Base-by-base conservation (phyloP, 64 coral and sea anemone genomes). In the Porites australiensis region DNA sequence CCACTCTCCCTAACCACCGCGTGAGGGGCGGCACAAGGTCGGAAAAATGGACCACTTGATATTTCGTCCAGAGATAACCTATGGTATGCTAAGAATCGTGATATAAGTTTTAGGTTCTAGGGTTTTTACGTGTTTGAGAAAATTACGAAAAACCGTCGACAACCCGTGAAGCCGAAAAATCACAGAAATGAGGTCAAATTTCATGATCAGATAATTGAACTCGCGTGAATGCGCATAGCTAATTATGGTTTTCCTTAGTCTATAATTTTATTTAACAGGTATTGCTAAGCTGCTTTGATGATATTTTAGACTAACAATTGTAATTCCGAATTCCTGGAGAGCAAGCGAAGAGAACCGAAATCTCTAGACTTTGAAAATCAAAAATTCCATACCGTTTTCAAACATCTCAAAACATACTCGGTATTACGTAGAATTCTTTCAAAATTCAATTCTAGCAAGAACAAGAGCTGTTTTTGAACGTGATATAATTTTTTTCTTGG, bases 401-500 rank as follows among this genome's bases (percentile, higher is more conserved):
- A 77, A 77, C 75, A 77, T 77, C 75, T 58, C 75, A 77, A 77
- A 58, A 77, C 75, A 77, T 77, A 77, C 51, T 77, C 19, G 75
- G 75, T 77, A 77, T 77, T 77, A 77, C 55, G 75, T 80, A 80
- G 77, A 80, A 80, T 62, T 44, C 77, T 80, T 80, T 80, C 57
- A 80, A 80, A 80, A 80, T 80, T 80, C 21, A 63, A 63, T 80
- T 80, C 77, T 43, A 80, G 55, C 77, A 80, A 80, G 53, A 62
- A 63, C 7, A 80, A 80, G 77, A 80, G 77, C 77, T 80, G 57
- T 44, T 80, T 63, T 80, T 80, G 54, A 80, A 80, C 57, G 77
- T 63, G 22, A 80, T 80, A 80, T 80, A 80, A 63, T 80, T 80
- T 80, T 80, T 80, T 80, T 80, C 53, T 80, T 80, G 77, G 77